phyloP scores from a whole-genome alignment of 2,888 invertebrate species.

The Hirtodrosophila histrioides region DNA sequence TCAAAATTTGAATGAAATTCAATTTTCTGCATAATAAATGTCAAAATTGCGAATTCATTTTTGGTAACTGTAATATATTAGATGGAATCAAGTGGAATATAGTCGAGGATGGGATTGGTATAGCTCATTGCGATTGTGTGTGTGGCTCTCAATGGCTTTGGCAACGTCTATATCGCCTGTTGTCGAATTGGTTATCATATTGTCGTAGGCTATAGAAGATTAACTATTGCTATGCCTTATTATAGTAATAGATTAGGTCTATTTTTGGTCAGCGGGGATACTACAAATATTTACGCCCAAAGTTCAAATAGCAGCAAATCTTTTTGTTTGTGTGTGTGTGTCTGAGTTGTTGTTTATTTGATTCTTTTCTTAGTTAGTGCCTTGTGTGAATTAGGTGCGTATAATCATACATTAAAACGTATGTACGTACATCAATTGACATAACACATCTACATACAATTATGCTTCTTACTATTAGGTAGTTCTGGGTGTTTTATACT shows the following conservation, averaged over 20 bases:
- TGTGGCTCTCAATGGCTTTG: neutral
- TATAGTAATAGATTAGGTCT: slow-evolving; percentile 36
- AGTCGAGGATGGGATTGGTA: neutral
- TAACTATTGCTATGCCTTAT: slow-evolving; percentile 33
- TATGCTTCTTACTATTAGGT: slow-evolving; percentile 25
- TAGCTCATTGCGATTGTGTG: slow-evolving; percentile 4
- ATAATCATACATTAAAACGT: neutral
- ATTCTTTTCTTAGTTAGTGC: slow-evolving; percentile 24
- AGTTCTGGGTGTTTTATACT: neutral
- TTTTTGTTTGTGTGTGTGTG: slow-evolving; percentile 2
- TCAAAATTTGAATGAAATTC: no score
- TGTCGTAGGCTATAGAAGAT: slow-evolving; percentile 25
- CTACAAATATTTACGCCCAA: slow-evolving; percentile 19
- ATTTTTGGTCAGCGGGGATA: slow-evolving; percentile 24
- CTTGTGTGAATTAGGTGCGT: slow-evolving; percentile 7
- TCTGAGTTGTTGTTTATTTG: slow-evolving; percentile 2
- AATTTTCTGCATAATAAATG: no score
- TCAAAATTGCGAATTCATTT: no score
- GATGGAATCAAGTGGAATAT: no score
- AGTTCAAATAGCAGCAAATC: slow-evolving; percentile 19
- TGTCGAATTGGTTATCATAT: slow-evolving; percentile 29
- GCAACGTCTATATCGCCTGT: neutral
- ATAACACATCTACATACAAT: slow-evolving; percentile 13
- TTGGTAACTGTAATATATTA: no score
- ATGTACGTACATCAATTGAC: slow-evolving; percentile 2